phyloP scores from a whole-genome alignment of 2,113 vertebrate genomes.

The Alaudala cheleensis region DNA sequence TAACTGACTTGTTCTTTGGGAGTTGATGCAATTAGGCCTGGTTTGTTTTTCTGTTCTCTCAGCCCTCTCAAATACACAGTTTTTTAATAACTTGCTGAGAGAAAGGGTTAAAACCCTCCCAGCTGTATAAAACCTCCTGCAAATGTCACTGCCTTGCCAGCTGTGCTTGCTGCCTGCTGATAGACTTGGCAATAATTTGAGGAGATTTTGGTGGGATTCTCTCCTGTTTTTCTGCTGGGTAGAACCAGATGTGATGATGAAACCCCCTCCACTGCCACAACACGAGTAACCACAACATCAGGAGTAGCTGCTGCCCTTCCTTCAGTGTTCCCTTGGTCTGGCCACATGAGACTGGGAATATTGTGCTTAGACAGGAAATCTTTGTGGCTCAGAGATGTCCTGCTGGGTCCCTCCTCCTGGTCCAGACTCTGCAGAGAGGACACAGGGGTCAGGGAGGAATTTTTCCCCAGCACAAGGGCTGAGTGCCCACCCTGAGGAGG shows the following conservation, averaged over 20 bases:
- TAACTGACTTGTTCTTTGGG: background rate
- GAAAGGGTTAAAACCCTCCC: slow-evolving; percentile 21
- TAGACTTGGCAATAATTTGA: background rate
- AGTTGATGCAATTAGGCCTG: background rate
- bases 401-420: background rate
- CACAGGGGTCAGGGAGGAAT: background rate
- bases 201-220: background rate
- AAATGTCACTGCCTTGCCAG: background rate
- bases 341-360: fast-evolving
- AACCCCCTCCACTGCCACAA: background rate
- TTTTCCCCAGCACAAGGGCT: background rate
- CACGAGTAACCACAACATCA: background rate
- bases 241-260: background rate
- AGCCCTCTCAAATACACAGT: background rate
- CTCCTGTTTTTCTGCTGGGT: background rate
- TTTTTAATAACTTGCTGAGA: background rate
- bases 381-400: background rate
- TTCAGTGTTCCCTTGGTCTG: background rate
- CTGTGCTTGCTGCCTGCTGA: background rate
- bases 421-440: background rate
- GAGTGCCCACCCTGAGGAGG: background rate
- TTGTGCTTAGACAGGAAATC: background rate
- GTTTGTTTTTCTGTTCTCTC: background rate
- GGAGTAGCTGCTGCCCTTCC: background rate
- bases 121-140: background rate